Evolutionary conservation across 2,888 invertebrate species (phyloP), one percentile per base, ranked within the genome.

Genomic region (Anagyrus pseudococci): DNA sequence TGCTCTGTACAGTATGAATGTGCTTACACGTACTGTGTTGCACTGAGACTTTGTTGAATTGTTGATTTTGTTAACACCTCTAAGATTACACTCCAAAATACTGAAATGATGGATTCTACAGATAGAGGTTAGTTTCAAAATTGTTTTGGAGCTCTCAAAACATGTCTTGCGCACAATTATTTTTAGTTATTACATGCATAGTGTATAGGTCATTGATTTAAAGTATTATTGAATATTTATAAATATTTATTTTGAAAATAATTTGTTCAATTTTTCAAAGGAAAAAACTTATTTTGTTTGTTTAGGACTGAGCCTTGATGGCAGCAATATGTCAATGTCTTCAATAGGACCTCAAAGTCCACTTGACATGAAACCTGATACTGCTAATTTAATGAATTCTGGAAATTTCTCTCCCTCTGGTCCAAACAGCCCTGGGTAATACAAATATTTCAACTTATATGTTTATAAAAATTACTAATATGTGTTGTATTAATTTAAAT

Each of bases 361-460:
- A 54, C 86, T 93, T 72, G 92, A 93, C 79, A 89, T 94, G 85
- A 95, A 95, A 81, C 94, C 94, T 66, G 94, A 95, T 82, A 92
- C 94, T 59, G 91, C 92, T 54, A 87, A 85, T 52, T 81, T 86
- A 70, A 83, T 88, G 67, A 86, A 86, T 75, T 84, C 86, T 23
- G 87, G 86, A 58, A 86, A 85, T 73, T 87, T 86, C 74, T 87
- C 87, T 75, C 87, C 87, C 6, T 84, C 84, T 59, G 83, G 82
- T 68, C 86, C 86, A 17, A 85, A 86, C 71, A 87, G 86, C 78
- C 89, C 90, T 20, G 82, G 81, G 83, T 83, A 71, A 78, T 76
- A 49, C 20, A 43, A 43, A 17, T 23, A 2, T 17, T 43, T 19
- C 20, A 29, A 3, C n/a, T 43, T 50, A 2, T 15, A 22, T 37